Percentiles rank a stretch among this genome's conserved stretches.
These are phyloP conservation scores for Sericinus montela DNA, from an alignment of 2,888 invertebrate species.

Conservation along the genomic window DNA sequence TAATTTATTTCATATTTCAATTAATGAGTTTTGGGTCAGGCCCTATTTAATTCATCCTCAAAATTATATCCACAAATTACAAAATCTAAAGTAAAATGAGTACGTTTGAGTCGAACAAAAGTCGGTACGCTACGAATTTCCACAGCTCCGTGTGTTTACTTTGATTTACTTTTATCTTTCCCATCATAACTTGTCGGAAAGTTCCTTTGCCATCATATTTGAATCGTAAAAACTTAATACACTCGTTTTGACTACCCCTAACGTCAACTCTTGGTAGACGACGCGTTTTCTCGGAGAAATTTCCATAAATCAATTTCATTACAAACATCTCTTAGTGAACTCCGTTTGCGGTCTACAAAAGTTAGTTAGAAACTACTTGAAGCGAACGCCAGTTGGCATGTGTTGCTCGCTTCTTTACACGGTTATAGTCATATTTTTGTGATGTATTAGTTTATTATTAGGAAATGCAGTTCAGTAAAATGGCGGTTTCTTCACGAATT, in stretches of 20 bases:
- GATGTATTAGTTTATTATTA: too few species aligned
- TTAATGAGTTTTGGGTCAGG: too few species aligned
- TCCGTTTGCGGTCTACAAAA: slow-evolving; percentile 55
- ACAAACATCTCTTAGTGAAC: slow-evolving; percentile 78
- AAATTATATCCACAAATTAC: too few species aligned
- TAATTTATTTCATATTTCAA: too few species aligned
- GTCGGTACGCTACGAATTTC: too few species aligned
- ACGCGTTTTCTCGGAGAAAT: slow-evolving; percentile 65
- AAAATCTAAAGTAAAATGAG: too few species aligned
- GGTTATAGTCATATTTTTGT: neutral
- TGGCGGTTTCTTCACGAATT: too few species aligned
- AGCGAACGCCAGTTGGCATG: slow-evolving; percentile 21
- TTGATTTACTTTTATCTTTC: slow-evolving; percentile 9
- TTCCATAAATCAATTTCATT: slow-evolving; percentile 78
- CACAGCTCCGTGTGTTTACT: neutral
- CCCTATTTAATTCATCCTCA: too few species aligned
- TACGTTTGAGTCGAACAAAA: too few species aligned
- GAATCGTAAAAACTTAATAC: slow-evolving; percentile 38
- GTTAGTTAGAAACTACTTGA: slow-evolving; percentile 29
- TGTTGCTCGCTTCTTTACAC: neutral
- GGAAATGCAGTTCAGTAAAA: too few species aligned
- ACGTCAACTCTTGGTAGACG: slow-evolving; percentile 44
- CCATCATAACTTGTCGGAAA: neutral
- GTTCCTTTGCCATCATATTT: slow-evolving; percentile 11
- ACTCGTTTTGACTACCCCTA: slow-evolving; percentile 48